These are phyloP conservation scores for Himalopsyche kuldschensis DNA, from an alignment of 2,888 invertebrate genomes.

Conservation along the genomic window DNA sequence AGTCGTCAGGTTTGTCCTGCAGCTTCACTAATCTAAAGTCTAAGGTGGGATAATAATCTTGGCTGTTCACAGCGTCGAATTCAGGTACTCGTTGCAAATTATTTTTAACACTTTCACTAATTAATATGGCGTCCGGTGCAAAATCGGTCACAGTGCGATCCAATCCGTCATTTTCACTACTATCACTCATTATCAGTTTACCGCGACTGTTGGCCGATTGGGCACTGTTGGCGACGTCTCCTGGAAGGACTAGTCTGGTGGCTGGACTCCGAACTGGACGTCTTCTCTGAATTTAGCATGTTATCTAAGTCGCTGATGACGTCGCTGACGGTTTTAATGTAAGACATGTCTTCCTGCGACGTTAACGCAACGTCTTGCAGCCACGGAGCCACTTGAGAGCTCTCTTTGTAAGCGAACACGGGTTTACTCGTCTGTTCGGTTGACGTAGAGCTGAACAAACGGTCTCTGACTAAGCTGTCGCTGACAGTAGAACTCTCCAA, in stretches of 20 bases:
- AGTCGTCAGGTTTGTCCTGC: not conserved
- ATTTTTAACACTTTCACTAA: slow-evolving; percentile 27
- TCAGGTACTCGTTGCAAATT: slow-evolving; percentile 35
- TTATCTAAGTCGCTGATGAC: slow-evolving; percentile 67
- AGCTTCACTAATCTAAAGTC: slow-evolving; percentile 35
- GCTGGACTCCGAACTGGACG: slow-evolving; percentile 62
- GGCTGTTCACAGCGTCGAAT: slow-evolving; percentile 14
- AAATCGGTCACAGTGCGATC: not conserved
- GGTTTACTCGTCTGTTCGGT: not conserved
- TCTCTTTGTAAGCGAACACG: not conserved
- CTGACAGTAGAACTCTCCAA: not conserved
- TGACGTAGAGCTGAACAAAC: not conserved
- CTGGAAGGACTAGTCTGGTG: slow-evolving; percentile 60
- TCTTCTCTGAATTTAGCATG: slow-evolving; percentile 64
- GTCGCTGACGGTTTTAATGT: slow-evolving; percentile 63
- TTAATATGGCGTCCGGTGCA: slow-evolving; percentile 28
- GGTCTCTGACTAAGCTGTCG: not conserved
- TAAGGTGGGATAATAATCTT: slow-evolving; percentile 32
- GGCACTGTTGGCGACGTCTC: slow-evolving; percentile 43
- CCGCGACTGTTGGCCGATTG: not conserved
- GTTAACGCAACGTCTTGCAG: slow-evolving; percentile 61
- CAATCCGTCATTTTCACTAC: not conserved
- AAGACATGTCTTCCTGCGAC: slow-evolving; percentile 63
- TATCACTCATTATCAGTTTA: not conserved
- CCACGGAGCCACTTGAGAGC: slow-evolving; percentile 59